Base-by-base conservation (phyloP, 1,140 invertebrate species). In the Sinella curviseta region DNA sequence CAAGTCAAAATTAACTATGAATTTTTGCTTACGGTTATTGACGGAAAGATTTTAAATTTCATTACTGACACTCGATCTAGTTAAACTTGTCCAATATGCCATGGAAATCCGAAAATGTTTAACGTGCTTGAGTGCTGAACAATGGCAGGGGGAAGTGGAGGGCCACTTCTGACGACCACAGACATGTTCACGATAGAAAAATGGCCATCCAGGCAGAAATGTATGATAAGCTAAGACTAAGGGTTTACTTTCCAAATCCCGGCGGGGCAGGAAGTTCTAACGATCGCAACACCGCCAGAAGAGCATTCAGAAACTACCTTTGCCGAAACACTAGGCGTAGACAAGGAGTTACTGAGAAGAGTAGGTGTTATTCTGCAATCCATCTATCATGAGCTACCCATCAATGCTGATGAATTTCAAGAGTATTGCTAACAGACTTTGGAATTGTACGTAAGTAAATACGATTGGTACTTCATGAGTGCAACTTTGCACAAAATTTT, bases 21-120 rank as follows among this genome's bases (percentile, higher is more conserved):
- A 28, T 24, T 83, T 1, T 20, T 67, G 17, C 16, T 81, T 12
- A 84, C 82, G 17, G 76, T 84, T 24, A 57, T 84, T 28, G 80
- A 84, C 54, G 81, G 76, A 17, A 84, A 84, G 28, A 12, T 84
- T 67, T 78, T 28, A 26, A 77, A 54, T 76, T 16, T 31, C 26
- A 60, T 82, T n/a, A 77, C 65, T 17, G 65, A 65, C 8, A 33
- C 34, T 28, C 31, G 17, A 31, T 74, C 74, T 2, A 31, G 20
- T 17, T 36, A 73, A 30, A 17, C 1, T 2, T 82, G 81, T 35
- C 74, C 77, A n/a, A 55, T 82, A 26, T 82, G 81, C 55, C 30
- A 35, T 3, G 60, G 65, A 33, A 82, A 33, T 17, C 81, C 81
- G 0, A 77, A 33, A 20, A 36, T 74, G 12, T 76, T 77, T 28